phyloP scores from a whole-genome alignment of 2,888 invertebrate species.

The Callimorpha dominula region DNA sequence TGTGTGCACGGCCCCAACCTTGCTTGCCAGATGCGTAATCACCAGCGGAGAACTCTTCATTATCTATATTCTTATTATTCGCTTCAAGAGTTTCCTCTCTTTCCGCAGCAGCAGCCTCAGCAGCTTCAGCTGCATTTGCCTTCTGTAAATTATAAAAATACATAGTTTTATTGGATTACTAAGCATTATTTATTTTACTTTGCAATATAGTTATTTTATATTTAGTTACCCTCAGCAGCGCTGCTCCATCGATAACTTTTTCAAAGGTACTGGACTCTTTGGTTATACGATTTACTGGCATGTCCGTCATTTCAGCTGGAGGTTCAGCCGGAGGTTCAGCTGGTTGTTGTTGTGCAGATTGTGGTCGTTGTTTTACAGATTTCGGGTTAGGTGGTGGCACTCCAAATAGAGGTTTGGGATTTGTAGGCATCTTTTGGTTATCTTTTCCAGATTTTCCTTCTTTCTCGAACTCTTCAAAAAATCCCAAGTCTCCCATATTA shows the following conservation, averaged over 20 bases:
- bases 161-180: not conserved
- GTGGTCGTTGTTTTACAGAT: not conserved
- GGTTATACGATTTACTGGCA: slow-evolving; percentile 7
- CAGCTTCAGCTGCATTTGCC: slow-evolving; percentile 56
- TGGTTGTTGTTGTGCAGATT: too few relatives aligned
- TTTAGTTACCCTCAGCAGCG: slow-evolving; percentile 64
- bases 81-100: slow-evolving; percentile 14
- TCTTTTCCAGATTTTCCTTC: slow-evolving; percentile 31
- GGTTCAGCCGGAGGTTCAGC: slow-evolving; percentile 2
- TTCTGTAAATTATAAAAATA: slow-evolving; percentile 57
- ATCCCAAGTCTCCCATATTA: slow-evolving; percentile 65
- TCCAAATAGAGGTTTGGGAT: not conserved
- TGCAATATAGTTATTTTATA: not conserved
- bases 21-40: slow-evolving; percentile 6
- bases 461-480: slow-evolving; percentile 66
- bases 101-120: slow-evolving; percentile 34
- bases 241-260: slow-evolving; percentile 73
- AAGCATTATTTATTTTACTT: not conserved
- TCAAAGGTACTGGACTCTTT: slow-evolving; percentile 69
- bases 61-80: slow-evolving; percentile 48
- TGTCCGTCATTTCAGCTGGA: not conserved
- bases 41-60: slow-evolving; percentile 42
- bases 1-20: slow-evolving; percentile 66
- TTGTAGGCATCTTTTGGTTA: slow-evolving; percentile 1
- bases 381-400: slow-evolving; percentile 10